Base-by-base conservation (phyloP, 30 jellyfish, hydroid and myxozoan species). In the Aurelia sp. region DNA sequence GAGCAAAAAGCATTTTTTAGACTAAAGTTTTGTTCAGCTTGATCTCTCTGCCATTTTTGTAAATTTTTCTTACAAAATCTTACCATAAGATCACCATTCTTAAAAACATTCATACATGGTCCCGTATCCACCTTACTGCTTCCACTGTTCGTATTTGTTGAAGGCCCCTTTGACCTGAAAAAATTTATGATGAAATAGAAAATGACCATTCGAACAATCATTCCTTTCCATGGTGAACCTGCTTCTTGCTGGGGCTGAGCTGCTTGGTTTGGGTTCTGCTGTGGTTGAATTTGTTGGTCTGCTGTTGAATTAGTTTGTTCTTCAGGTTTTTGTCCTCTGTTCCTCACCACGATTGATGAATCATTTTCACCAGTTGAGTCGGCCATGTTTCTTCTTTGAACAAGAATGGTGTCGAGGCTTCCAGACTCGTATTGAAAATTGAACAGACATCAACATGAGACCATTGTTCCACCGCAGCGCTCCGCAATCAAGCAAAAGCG, bases 201-300 rank as follows among this genome's bases (percentile, higher is more conserved):
- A 17, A 87, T 86, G 18, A 92, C 98, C 84, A 92, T 85, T 47
- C 96, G 91, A 47, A 74, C 53, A 51, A 92, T 74, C 76, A 92
- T 66, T 21, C 97, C 75, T 53, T 86, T 86, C 98, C 98, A 92
- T 52, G 82, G 71, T 58, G 98, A 85, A n/a, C 87, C 96, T 87
- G 74, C 96, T 67, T 76, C 95, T 66, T 72, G 97, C 75, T 80
- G 95, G 74, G 74, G 92, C 63, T 72, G 95, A 62, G 63, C 85
- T 9, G 77, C 91, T 68, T 85, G 94, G 63, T 85, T 75, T 57
- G 17, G 87, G 63, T 69, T 69, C n/a, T 52, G 85, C 48, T 38
- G 87, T 15, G 81, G 48, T 40, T 72, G 53, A 18, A 17, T 63
- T 30, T 61, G 73, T 27, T 62, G 62, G 33, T 85, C 74, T 17